A percentile compares a stretch with the other conserved stretches of the same genome.
phyloP scores from a whole-genome alignment of 2,888 invertebrate genomes.

The Dolomedes plantarius region DNA sequence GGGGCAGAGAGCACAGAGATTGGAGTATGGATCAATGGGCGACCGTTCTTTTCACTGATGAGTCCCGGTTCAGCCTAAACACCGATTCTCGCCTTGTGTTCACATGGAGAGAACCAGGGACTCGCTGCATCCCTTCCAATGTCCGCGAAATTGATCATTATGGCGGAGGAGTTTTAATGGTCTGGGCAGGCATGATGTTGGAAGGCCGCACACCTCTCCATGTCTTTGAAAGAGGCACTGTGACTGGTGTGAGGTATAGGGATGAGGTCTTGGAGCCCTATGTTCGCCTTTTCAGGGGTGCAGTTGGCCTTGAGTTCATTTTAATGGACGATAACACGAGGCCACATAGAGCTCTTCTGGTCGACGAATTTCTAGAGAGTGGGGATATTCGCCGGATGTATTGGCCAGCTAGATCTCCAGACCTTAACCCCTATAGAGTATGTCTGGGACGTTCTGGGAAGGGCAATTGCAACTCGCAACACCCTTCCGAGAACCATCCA shows the following conservation, averaged over 20 bases:
- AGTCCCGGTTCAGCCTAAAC: neutral
- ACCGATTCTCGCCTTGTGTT: too few relatives aligned
- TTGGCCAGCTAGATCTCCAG: neutral
- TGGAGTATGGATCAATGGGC: neutral
- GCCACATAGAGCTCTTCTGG: neutral
- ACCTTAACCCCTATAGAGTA: constrained; percentile 9
- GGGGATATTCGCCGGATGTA: neutral
- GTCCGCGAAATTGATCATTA: neutral
- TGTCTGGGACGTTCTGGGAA: neutral
- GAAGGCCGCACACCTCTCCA: neutral
- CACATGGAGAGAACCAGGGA: neutral
- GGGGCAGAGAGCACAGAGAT: neutral
- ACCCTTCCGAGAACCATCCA: constrained; percentile 3
- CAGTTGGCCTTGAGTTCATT: neutral
- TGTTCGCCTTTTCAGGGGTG: neutral
- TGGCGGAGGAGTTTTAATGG: neutral
- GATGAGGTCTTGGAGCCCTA: neutral
- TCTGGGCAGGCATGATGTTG: neutral
- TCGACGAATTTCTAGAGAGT: neutral
- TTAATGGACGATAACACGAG: neutral
- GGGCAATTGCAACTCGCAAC: neutral
- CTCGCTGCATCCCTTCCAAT: neutral
- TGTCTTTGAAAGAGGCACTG: neutral
- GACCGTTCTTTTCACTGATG: neutral
- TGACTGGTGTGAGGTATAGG: neutral